Conservation (phyloP, 92 coral and sea anemone species). For the Ricordea florida region DNA sequence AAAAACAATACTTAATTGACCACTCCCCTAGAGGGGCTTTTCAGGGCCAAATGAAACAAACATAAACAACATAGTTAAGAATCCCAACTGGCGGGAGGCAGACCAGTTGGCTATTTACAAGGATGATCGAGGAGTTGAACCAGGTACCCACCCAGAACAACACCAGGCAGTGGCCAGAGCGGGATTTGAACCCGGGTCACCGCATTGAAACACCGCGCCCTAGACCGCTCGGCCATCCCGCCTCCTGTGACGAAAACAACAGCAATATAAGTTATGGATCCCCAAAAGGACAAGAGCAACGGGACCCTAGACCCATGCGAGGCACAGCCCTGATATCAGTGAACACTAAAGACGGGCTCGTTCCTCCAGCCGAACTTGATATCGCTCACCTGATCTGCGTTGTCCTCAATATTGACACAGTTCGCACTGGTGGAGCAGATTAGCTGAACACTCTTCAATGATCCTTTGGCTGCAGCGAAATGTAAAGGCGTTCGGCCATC, state of each 20-base stretch:
- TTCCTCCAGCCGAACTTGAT: not conserved
- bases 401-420: constrained; percentile 86
- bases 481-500: constrained; percentile 87
- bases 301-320: not conserved
- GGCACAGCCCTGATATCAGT: not conserved
- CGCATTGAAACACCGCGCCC: too few species aligned
- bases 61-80: too few species aligned
- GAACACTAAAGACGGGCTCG: not conserved
- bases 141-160: too few species aligned
- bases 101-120: too few species aligned
- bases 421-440: constrained; percentile 67
- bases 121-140: too few species aligned
- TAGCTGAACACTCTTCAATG: constrained; percentile 76
- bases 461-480: constrained; percentile 91
- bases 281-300: not conserved
- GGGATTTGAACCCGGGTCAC: too few species aligned
- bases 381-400: constrained; percentile 84
- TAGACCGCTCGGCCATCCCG: too few species aligned
- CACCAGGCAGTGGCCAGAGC: too few species aligned
- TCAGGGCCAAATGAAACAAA: too few species aligned
- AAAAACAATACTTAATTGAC: too few species aligned
- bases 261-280: not conserved
- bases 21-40: too few species aligned
- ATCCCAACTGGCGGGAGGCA: too few species aligned
- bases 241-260: not conserved